A percentile compares a stretch with the other conserved stretches of the same genome.
phyloP scores from a whole-genome alignment of 2,888 invertebrate genomes.

The Lasius fuliginosus region DNA sequence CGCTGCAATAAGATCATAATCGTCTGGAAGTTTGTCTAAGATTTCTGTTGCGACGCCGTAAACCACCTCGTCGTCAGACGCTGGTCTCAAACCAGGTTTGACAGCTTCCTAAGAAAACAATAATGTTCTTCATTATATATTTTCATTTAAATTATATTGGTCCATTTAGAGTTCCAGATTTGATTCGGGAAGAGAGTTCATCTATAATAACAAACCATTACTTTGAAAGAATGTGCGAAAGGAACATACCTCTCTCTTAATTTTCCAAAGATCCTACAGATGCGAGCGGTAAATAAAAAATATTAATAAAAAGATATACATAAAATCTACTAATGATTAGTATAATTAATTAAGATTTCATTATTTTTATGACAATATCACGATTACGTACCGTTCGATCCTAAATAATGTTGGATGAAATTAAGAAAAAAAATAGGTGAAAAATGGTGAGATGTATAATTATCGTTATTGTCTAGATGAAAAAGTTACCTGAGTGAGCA shows the following conservation, averaged over 20 bases:
- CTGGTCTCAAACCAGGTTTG: conserved; percentile 88
- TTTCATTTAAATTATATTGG: neutral
- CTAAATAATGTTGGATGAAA: conserved; percentile 43
- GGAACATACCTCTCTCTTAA: conserved; percentile 42
- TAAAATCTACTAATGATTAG: neutral
- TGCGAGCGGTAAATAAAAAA: conserved; percentile 18
- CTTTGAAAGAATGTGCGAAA: neutral
- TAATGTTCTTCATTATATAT: conserved; percentile 1
- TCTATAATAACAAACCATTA: neutral
- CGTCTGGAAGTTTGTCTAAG: conserved; percentile 91
- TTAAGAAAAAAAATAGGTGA: conserved; percentile 13
- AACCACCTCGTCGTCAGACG: conserved; percentile 93
- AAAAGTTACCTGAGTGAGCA: conserved; percentile 91
- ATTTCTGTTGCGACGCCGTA: conserved; percentile 93
- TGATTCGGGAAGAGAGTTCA: neutral
- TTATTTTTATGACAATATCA: neutral
- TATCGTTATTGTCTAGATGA: neutral
- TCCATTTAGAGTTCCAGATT: neutral
- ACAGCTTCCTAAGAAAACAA: conserved; percentile 88
- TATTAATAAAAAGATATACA: neutral
- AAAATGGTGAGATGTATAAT: neutral
- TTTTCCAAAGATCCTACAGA: conserved; percentile 57
- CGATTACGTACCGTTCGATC: conserved; percentile 70
- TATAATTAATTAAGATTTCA: conserved; percentile 18
- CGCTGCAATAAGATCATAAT: conserved; percentile 90